A percentile compares a stretch with the other conserved stretches of the same genome.
phyloP scores from a whole-genome alignment of 1,140 invertebrate genomes.

The Brachionus manjavacas region DNA sequence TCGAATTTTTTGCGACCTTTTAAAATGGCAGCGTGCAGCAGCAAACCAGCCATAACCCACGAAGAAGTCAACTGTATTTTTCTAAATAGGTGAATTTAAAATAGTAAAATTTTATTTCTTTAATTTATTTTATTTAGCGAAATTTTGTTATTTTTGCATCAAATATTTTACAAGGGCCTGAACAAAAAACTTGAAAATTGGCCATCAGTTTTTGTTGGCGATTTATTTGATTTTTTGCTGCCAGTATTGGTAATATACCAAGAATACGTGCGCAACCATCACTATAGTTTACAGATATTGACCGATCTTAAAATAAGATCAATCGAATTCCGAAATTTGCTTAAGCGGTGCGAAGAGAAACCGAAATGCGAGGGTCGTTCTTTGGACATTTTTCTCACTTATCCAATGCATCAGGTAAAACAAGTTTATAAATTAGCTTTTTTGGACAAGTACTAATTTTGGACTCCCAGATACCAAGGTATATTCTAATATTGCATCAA shows the following conservation, averaged over 20 bases:
- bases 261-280: conserved; percentile 87
- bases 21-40: conserved; percentile 83
- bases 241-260: conserved; percentile 90
- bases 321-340: conserved; percentile 66
- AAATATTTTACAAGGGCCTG: conserved; percentile 89
- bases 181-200: conserved; percentile 84
- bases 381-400: conserved; percentile 82
- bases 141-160: conserved; percentile 85
- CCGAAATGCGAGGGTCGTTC: conserved; percentile 73
- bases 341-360: conserved; percentile 72
- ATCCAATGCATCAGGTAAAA: conserved; percentile 82
- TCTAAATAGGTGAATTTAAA: conserved; percentile 66
- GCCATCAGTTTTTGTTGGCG: conserved; percentile 69
- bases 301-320: conserved; percentile 81
- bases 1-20: conserved; percentile 85
- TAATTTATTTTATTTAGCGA: conserved; percentile 62
- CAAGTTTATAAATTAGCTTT: background rate
- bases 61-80: conserved; percentile 93
- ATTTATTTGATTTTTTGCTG: conserved; percentile 85
- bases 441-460: background rate
- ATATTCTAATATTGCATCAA: conserved; percentile 85
- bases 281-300: conserved; percentile 83
- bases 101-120: background rate
- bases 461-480: conserved; percentile 71
- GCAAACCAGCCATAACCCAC: conserved; percentile 84